These are phyloP conservation scores for Zaprionus inermis DNA, from an alignment of 1,140 invertebrate species.

Conservation along the genomic window DNA sequence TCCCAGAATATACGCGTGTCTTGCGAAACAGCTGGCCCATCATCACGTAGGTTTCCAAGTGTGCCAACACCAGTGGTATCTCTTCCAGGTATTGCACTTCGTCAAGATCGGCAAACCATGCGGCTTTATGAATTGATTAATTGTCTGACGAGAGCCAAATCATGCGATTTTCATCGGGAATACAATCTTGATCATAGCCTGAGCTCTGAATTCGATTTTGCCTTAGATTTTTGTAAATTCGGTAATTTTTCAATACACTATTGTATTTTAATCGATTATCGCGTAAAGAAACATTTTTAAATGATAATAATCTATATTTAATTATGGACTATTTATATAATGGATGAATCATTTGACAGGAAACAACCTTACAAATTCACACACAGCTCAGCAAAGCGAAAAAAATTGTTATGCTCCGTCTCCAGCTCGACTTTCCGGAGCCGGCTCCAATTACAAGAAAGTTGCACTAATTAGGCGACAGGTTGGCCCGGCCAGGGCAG, in stretches of 20 bases:
- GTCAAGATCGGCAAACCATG: background rate
- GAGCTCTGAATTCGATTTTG: no score
- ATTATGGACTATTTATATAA: slow-evolving; percentile 4
- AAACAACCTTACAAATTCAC: slow-evolving; percentile 24
- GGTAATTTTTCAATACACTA: no score
- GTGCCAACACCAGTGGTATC: background rate
- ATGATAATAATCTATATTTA: background rate
- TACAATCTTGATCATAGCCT: no score
- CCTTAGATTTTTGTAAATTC: no score
- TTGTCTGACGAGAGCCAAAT: no score
- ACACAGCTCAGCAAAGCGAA: slow-evolving; percentile 47
- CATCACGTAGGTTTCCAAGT: slow-evolving; percentile 8
- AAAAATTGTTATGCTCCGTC: slow-evolving; percentile 21
- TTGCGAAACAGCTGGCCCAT: background rate
- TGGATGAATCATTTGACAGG: slow-evolving; percentile 25
- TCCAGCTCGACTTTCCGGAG: slow-evolving; percentile 23
- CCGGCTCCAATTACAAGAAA: slow-evolving; percentile 46
- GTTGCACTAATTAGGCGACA: slow-evolving; percentile 54
- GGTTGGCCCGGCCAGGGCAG: slow-evolving; percentile 14
- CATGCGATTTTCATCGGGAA: no score
- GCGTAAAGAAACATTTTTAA: no score
- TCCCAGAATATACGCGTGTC: slow-evolving; percentile 26
- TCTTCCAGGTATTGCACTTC: slow-evolving; percentile 9
- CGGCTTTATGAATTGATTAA: slow-evolving; percentile 1
- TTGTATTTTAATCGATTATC: no score